Evolutionary conservation across 2,797 vertebrate genomes (phyloP).

Genomic region (Pogonophryne albipinna): DNA sequence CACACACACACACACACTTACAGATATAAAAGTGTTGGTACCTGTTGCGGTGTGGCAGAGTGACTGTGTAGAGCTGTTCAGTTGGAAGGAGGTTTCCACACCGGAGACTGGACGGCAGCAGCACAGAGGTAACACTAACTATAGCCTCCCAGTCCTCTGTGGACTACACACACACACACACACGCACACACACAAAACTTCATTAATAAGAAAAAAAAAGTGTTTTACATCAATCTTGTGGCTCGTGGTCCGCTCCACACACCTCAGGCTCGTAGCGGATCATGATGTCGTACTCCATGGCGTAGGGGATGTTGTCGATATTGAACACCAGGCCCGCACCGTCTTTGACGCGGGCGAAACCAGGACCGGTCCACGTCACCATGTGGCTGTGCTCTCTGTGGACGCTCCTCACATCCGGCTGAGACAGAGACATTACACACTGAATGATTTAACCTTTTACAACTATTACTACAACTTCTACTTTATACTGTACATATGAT

Average conservation of each 20-base stretch:
- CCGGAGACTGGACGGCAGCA: constrained; percentile 86
- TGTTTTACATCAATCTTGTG: not conserved
- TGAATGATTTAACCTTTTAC: no score
- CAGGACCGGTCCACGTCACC: constrained; percentile 88
- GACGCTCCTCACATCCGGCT: constrained; percentile 85
- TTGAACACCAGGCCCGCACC: constrained; percentile 90
- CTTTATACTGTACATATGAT: not conserved
- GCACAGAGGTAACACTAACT: constrained; percentile 85
- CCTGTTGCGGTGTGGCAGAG: constrained; percentile 87
- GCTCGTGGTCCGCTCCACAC: not conserved
- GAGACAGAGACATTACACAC: constrained; percentile 20
- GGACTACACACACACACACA: constrained; percentile 75
- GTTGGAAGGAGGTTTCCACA: constrained; percentile 91
- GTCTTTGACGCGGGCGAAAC: constrained; percentile 89
- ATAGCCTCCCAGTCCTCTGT: constrained; percentile 92
- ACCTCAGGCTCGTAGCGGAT: constrained; percentile 92
- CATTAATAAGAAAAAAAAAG: not conserved
- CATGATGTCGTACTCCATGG: constrained; percentile 92
- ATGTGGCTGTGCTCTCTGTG: constrained; percentile 80
- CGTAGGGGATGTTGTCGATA: constrained; percentile 86
- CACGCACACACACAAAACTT: constrained; percentile 33
- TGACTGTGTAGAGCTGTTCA: constrained; percentile 89
- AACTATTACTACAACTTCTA: not conserved
- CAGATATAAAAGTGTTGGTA: constrained; percentile 54
- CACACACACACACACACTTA: constrained; percentile 7